These are phyloP conservation scores for Carassius carassius DNA, from an alignment of 2,113 vertebrate genomes.

Conservation along the genomic window DNA sequence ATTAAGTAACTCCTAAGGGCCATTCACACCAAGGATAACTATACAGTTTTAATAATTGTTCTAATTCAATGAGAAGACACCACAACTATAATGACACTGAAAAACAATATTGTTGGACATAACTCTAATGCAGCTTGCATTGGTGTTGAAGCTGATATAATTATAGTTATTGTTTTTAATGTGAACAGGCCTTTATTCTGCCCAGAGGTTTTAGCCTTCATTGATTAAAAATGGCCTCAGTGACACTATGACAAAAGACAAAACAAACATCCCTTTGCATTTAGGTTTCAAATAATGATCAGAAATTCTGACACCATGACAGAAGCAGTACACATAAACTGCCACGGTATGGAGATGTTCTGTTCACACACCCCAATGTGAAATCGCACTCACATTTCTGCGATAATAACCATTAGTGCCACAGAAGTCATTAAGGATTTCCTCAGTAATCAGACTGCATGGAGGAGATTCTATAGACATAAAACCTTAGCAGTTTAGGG, in stretches of 20 bases:
- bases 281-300: background rate
- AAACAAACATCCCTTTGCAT: background rate
- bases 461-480: background rate
- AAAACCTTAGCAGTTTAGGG: background rate
- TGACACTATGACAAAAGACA: conserved; percentile 6
- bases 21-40: no score
- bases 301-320: background rate
- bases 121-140: background rate
- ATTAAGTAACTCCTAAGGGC: no score
- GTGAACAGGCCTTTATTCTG: background rate
- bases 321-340: conserved; percentile 32
- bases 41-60: background rate
- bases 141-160: background rate
- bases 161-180: background rate
- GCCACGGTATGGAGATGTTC: conserved; percentile 1
- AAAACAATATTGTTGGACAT: background rate
- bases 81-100: background rate
- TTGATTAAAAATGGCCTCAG: background rate
- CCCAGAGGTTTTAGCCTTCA: background rate
- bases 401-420: conserved; percentile 58
- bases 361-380: conserved; percentile 26
- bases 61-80: background rate
- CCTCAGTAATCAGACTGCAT: background rate
- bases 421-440: conserved; percentile 16
- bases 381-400: conserved; percentile 66